These are phyloP conservation scores for Porites cylindrica DNA, from an alignment of 92 coral and sea anemone genomes.

Conservation along the genomic window DNA sequence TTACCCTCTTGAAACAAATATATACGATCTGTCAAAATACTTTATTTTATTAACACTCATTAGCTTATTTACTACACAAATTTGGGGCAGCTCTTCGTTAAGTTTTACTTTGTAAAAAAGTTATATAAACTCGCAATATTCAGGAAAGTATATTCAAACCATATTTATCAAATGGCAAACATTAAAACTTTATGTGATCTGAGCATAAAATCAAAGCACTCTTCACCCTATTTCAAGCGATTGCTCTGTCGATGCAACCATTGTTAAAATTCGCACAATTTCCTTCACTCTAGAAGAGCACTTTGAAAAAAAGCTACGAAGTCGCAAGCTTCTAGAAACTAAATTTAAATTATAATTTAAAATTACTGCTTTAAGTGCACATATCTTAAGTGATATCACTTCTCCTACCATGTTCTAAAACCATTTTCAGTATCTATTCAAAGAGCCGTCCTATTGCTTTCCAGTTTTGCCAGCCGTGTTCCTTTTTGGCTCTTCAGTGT, in stretches of 20 bases:
- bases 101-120: not conserved
- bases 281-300: not conserved
- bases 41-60: not conserved
- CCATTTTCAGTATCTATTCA: no score
- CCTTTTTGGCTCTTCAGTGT: no score
- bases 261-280: not conserved
- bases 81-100: not conserved
- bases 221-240: not conserved
- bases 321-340: not conserved
- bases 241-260: not conserved
- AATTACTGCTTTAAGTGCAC: no score
- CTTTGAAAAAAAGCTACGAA: not conserved
- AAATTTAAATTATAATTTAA: no score
- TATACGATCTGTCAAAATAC: slow-evolving; percentile 4
- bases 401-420: no score
- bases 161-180: not conserved
- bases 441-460: no score
- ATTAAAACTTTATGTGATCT: not conserved
- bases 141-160: not conserved
- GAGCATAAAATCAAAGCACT: no score
- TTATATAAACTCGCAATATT: not conserved
- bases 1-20: not conserved
- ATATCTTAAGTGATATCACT: no score
- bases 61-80: not conserved
- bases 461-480: no score